Conservation (phyloP, 2,797 vertebrate genomes). For the Novumbra hubbsi region DNA sequence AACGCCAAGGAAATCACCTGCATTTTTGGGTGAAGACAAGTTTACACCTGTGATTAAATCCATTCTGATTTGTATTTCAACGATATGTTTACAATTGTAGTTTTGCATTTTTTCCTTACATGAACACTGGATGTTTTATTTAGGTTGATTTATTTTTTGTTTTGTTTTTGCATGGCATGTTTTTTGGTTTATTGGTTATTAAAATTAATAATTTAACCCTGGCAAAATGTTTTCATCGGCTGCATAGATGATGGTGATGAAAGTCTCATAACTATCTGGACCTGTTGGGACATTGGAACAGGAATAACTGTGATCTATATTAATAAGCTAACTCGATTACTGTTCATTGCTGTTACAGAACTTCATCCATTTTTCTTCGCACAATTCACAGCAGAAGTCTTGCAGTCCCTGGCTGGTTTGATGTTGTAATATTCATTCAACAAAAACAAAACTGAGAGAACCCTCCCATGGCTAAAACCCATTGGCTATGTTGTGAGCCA, state of each 20-base stretch:
- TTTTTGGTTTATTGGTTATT: conserved; percentile 16
- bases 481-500: neutral
- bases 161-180: conserved; percentile 23
- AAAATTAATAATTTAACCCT: neutral
- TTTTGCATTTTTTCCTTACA: conserved; percentile 5
- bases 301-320: neutral
- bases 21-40: neutral
- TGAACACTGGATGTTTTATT: conserved; percentile 31
- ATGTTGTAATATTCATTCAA: neutral
- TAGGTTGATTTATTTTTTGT: conserved; percentile 9
- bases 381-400: neutral
- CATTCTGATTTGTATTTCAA: conserved; percentile 1
- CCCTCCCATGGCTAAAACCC: neutral
- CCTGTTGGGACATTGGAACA: neutral
- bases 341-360: neutral
- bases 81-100: conserved; percentile 14
- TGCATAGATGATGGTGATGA: neutral
- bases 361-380: neutral
- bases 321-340: neutral
- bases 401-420: no score
- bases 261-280: neutral
- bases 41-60: neutral
- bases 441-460: neutral
- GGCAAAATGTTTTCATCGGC: neutral
- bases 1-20: conserved; percentile 2